Base-by-base conservation (phyloP, 2,113 vertebrate species). In the Cygnus buccinator region DNA sequence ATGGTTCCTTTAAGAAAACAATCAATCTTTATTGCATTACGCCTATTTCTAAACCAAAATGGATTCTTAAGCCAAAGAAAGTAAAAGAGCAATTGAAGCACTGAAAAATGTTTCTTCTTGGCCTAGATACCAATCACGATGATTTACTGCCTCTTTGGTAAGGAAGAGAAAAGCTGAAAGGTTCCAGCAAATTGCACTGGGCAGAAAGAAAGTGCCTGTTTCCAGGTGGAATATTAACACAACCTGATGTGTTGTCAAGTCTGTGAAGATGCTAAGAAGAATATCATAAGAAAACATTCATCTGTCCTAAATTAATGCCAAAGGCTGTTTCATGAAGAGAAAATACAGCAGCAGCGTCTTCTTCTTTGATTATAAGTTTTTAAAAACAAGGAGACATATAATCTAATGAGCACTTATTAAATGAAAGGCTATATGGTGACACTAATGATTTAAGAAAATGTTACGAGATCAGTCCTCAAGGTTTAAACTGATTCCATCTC, bases 61-160 rank as follows among this genome's bases (percentile, higher is more conserved):
- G 25, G 19, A 79, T 92, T 97, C 75, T 90, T 92, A 96, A 96
- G 54, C 50, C 67, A 92, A 84, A 84, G 37, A 96, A 97, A 82
- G 78, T 90, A 95, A 93, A 98, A 97, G 90, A 97, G 79, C 75
- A 97, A 96, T 35, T 92, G 91, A 84, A 84, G 68, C 73, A 97
- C 71, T 95, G 95, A 97, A 93, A 97, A 95, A 94, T 89, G 61
- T 84, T 79, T 68, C 90, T 91, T 92, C 85, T 97, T 93, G 77
- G 85, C 79, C 73, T 82, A 94, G 81, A 92, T 90, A 95, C 58
- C 68, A 88, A 43, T 97, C 96, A 97, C 72, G 87, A 97, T 91
- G 93, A 98, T 96, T 79, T 94, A 97, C 65, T 93, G 35, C 65
- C 31, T 58, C 66, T 85, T 65, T 77, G 73, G 35, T 77, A 66